Conservation (phyloP, 53 echinoderm and acorn worm species). For the Crossaster papposus region DNA sequence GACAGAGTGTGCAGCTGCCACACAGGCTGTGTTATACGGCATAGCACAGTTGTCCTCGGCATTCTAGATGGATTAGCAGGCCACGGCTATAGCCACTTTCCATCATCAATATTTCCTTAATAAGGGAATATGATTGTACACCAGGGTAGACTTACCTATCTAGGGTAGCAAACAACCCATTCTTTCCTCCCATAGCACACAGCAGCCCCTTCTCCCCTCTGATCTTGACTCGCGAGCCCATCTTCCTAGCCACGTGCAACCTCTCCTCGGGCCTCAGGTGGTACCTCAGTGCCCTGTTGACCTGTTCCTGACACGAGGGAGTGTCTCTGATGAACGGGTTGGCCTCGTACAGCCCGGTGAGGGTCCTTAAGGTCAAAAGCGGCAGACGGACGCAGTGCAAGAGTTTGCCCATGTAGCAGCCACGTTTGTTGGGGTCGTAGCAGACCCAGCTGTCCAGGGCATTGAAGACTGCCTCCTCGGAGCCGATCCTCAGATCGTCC, state of each 20-base stretch:
- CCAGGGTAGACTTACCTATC: conserved; percentile 68
- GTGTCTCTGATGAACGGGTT: conserved; percentile 76
- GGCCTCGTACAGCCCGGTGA: conserved; percentile 76
- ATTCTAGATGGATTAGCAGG: no score
- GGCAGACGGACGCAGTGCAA: conserved; percentile 85
- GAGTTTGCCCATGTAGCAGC: conserved; percentile 68
- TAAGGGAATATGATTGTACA: no score
- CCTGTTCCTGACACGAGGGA: conserved; percentile 79
- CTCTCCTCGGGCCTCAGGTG: conserved; percentile 85
- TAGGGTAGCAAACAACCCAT: conserved; percentile 92
- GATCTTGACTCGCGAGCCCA: conserved; percentile 54
- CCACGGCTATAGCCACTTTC: no score
- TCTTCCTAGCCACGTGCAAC: conserved; percentile 60
- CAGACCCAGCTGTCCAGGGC: conserved; percentile 83
- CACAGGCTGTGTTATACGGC: no score
- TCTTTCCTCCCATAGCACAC: conserved; percentile 97
- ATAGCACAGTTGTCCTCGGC: no score
- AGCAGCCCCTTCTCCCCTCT: conserved; percentile 71
- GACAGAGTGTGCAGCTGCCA: no score
- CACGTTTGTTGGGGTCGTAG: conserved; percentile 72
- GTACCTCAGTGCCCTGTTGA: conserved; percentile 77
- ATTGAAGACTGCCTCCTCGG: conserved; percentile 80
- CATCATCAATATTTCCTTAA: no score
- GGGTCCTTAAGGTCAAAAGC: conserved; percentile 67
- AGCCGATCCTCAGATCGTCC: conserved; percentile 76